Base-by-base conservation (phyloP, 2,888 invertebrate genomes). In the Zelleria hepariella region DNA sequence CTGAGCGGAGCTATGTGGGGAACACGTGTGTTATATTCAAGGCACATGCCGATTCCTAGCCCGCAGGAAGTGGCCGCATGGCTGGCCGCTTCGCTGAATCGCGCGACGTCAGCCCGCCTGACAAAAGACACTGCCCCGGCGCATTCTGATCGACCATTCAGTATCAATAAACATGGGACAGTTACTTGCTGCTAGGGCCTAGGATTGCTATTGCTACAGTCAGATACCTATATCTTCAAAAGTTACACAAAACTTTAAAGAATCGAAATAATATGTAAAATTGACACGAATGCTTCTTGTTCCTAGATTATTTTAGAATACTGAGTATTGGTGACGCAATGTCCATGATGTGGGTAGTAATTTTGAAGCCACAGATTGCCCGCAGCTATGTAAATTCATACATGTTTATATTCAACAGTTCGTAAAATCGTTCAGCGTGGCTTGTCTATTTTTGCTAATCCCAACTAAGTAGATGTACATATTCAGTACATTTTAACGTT, bases 11-110 rank as follows among this genome's bases (percentile, higher is more conserved):
- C 21, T 51, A 51, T 51, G 51, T 23, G 18, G 23, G 5, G 51
- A 18, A 24, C 10, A 26, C 8, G 77, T 79, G 77, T 81, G n/a
- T n/a, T n/a, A 78, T 83, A 83, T 82, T 80, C 81, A 83, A 77
- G 73, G 71, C 76, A 68, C 77, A 82, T 71, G 77, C 74, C 76
- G 68, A 81, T 72, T 77, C 74, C 67, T 71, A 67, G 69, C 71
- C 77, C 75, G 72, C 84, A 84, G 85, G 85, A 86, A 82, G 80
- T 78, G 58, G 15, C 42, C 77, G 58, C 23, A 15, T 21, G 53
- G 20, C 48, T 24, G 47, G 25, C 55, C 25, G 27, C 42, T 85
- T 85, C 86, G 74, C 64, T 77, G 85, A 86, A 86, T 78, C 73
- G 70, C 70, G 63, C 49, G 55, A 59, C 60, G 69, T 70, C 73